phyloP scores from a whole-genome alignment of 2,888 invertebrate genomes.

The Phasia obesa region DNA sequence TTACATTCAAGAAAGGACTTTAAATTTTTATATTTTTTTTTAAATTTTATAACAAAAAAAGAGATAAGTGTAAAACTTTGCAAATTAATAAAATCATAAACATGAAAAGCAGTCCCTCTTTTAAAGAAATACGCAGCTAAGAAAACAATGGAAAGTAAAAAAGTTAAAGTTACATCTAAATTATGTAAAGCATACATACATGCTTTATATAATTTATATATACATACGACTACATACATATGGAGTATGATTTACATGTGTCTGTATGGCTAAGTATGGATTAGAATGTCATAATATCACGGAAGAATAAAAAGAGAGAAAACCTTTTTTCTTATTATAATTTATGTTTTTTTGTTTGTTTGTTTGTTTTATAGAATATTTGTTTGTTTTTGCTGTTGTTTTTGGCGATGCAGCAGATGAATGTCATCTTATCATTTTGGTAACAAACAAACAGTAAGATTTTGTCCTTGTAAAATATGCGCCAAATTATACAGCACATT shows the following conservation, averaged over 20 bases:
- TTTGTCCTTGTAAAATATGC: constrained; percentile 50
- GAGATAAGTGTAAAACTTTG: constrained; percentile 65
- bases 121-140: background rate
- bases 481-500: background rate
- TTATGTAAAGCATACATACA: constrained; percentile 22
- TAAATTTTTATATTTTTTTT: constrained; percentile 17
- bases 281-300: constrained; percentile 62
- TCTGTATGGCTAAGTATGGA: constrained; percentile 8
- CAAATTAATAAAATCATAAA: constrained; percentile 67
- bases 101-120: constrained; percentile 24
- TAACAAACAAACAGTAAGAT: constrained; percentile 48
- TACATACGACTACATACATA: background rate
- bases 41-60: constrained; percentile 5
- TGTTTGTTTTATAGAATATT: too few species aligned
- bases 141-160: constrained; percentile 12
- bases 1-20: constrained; percentile 29
- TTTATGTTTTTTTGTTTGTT: constrained; percentile 21
- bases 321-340: constrained; percentile 49
- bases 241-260: constrained; percentile 24
- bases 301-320: constrained; percentile 71
- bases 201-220: too few species aligned
- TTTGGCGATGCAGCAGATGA: constrained; percentile 34
- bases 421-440: constrained; percentile 58
- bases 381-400: constrained; percentile 28
- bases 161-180: constrained; percentile 59